A percentile compares a stretch with the other conserved stretches of the same genome.
phyloP scores from a whole-genome alignment of 2,113 vertebrate genomes.

The Butorides virescens region DNA sequence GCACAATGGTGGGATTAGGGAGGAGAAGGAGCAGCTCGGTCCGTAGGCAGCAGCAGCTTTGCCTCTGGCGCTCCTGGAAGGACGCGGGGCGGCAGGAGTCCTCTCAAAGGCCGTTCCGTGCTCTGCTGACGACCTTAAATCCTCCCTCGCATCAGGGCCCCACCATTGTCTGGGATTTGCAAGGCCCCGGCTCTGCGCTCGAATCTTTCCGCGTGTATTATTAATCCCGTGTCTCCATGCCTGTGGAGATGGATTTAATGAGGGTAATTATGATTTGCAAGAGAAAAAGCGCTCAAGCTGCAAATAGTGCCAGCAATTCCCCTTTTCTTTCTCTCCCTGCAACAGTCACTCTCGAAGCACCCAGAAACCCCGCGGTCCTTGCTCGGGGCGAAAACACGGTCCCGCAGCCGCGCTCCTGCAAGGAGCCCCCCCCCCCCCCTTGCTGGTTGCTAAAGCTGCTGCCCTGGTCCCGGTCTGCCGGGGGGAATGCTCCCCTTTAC shows the following conservation, averaged over 20 bases:
- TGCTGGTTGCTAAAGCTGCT: neutral
- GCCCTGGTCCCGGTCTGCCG: neutral
- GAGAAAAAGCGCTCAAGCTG: neutral
- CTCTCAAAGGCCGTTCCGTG: neutral
- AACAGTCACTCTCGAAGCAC: neutral
- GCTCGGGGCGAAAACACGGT: neutral
- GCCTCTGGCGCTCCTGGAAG: neutral
- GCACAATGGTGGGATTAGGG: neutral
- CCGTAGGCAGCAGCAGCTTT: neutral
- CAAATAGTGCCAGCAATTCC: neutral
- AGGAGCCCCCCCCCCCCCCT: neutral
- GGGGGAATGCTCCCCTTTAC: neutral
- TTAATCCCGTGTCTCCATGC: neutral
- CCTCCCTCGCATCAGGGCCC: neutral
- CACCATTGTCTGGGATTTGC: neutral
- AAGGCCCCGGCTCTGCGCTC: neutral
- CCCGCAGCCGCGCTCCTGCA: neutral
- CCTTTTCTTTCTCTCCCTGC: neutral
- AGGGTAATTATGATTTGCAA: neutral
- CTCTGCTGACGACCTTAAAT: neutral
- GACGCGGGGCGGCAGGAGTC: neutral
- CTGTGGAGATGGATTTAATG: neutral
- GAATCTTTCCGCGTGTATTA: neutral
- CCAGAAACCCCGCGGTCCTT: accelerated
- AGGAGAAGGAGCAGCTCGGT: neutral